Evolutionary conservation across 2,797 vertebrate species (phyloP).

Genomic region (Cossypha dichroa): DNA sequence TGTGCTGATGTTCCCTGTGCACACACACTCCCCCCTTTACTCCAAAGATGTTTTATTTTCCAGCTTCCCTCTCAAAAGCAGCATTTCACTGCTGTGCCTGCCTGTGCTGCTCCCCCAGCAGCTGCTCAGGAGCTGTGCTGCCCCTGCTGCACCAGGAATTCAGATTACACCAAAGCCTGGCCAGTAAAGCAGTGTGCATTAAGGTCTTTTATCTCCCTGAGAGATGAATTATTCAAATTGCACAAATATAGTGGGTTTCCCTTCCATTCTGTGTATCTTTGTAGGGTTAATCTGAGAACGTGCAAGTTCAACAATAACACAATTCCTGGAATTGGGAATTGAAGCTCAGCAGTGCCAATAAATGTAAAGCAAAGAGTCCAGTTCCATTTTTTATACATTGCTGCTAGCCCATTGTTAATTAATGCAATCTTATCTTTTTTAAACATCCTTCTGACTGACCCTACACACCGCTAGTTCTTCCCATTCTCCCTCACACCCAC

Average conservation of each 20-base stretch:
- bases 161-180: neutral
- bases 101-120: neutral
- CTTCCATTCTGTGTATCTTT: fast-evolving
- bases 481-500: neutral
- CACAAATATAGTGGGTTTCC: neutral
- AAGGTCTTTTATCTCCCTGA: neutral
- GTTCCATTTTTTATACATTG: neutral
- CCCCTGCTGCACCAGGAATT: neutral
- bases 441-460: neutral
- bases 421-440: neutral
- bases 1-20: neutral
- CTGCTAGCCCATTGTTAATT: neutral
- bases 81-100: neutral
- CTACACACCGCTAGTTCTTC: neutral
- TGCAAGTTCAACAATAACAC: neutral
- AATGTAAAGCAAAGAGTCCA: neutral
- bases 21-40: neutral
- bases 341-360: neutral
- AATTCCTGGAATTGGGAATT: neutral
- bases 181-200: neutral
- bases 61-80: neutral
- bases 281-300: neutral
- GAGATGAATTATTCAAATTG: neutral
- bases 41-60: neutral
- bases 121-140: no score